Percentiles rank a stretch among this genome's conserved stretches.
These are phyloP conservation scores for Anabacerthia variegaticeps DNA, from an alignment of 2,797 vertebrate genomes.

Conservation along the genomic window DNA sequence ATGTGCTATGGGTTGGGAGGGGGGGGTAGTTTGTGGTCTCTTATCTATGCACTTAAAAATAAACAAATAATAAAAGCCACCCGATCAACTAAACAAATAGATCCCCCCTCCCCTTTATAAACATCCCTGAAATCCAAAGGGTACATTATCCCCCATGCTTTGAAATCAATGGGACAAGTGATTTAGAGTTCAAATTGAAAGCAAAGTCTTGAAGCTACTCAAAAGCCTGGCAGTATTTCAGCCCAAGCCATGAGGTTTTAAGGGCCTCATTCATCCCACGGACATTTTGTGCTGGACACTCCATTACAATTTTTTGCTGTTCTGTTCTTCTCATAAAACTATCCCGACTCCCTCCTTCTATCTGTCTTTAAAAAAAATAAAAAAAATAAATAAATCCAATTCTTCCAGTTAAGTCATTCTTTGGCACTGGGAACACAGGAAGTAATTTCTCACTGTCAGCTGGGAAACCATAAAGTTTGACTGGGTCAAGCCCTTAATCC, in stretches of 20 bases:
- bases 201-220: neutral
- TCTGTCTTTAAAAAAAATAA: neutral
- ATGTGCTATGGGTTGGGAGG: neutral
- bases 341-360: neutral
- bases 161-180: neutral
- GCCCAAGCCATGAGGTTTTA: neutral
- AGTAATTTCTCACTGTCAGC: constrained; percentile 56
- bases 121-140: neutral
- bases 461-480: constrained; percentile 32
- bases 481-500: constrained; percentile 14
- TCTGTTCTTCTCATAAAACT: constrained; percentile 42
- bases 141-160: neutral
- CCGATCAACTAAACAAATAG: neutral
- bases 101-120: neutral
- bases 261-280: constrained; percentile 25
- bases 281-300: constrained; percentile 29
- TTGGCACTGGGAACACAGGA: constrained; percentile 51
- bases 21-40: neutral
- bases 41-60: neutral
- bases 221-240: constrained; percentile 33
- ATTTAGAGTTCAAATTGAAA: constrained; percentile 21
- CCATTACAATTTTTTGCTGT: constrained; percentile 41
- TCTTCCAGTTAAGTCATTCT: constrained; percentile 45
- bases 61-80: neutral
- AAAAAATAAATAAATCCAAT: neutral